A percentile compares a stretch with the other conserved stretches of the same genome.
Evolutionary conservation across 1,140 invertebrate species (phyloP).

Genomic region (Capitella teleta): DNA sequence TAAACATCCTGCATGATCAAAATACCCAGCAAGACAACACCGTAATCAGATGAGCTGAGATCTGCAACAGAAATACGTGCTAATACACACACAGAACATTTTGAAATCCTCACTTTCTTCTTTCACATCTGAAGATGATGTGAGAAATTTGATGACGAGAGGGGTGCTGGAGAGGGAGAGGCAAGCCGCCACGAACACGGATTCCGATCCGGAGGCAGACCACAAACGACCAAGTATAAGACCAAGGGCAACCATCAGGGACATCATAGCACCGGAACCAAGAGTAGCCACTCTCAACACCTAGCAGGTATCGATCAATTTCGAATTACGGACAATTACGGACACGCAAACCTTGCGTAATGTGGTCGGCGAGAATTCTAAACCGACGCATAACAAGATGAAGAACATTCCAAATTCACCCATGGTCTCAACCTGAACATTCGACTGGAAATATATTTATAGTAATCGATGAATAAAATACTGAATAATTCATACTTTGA

Average conservation of each 20-base stretch:
- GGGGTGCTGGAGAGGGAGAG: constrained; percentile 15
- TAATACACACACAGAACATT: neutral
- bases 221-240: constrained; percentile 4
- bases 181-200: constrained; percentile 12
- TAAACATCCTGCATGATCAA: constrained; percentile 14
- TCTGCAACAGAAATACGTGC: neutral
- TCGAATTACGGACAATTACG: neutral
- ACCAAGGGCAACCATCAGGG: constrained; percentile 5
- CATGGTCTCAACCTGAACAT: constrained; percentile 14
- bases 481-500: constrained; percentile 13
- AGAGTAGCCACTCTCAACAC: constrained; percentile 6
- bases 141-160: constrained; percentile 13
- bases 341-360: constrained; percentile 8
- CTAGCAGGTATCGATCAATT: neutral
- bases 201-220: constrained; percentile 5
- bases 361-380: constrained; percentile 12
- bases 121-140: neutral
- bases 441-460: constrained; percentile 9
- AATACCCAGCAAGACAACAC: constrained; percentile 11
- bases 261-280: constrained; percentile 4
- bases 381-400: constrained; percentile 15
- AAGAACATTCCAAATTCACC: constrained; percentile 15
- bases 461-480: too few species aligned
- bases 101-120: neutral
- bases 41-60: constrained; percentile 3